Evolutionary conservation across 2,113 vertebrate species (phyloP), one percentile per base, ranked within the genome.

Genomic region (Myotis yumanensis): DNA sequence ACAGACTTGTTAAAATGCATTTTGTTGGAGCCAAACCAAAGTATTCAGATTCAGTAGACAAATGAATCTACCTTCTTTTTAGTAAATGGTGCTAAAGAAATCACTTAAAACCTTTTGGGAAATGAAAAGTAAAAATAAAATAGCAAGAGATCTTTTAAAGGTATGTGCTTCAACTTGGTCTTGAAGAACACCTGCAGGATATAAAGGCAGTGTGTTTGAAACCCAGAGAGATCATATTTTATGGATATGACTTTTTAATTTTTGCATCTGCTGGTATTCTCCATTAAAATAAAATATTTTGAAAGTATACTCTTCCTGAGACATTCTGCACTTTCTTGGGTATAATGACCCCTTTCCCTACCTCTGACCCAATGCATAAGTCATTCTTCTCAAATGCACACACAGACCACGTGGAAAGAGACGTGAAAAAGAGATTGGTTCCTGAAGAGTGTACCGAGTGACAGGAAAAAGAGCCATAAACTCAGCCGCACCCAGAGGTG

Each of bases 81-180:
- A 96, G 95, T 68, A 43, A 97, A 86, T 72, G 51, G 28, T 95
- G 59, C 75, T 89, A 59, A 94, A 93, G 87, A 69, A 96, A 96
- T 97, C 86, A 94, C 93, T 94, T 77, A 77, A 96, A 97, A 54
- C 30, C 94, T 91, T 68, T n/a, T 72, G 72, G 59, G 93, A 95
- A 95, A 95, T 69, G 76, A 90, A 81, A 93, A 82, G n/a, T 59
- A 88, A 95, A 94, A 94, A 92, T 92, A 90, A 95, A 96, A 92
- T 90, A 52, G 23, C 86, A 76, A 82, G 89, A 94, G 80, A 85
- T 95, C 62, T 95, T 91, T 95, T 79, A 83, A 83, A 88, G 90
- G 79, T 85, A 82, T 77, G 59, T 73, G 18, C 46, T 96, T 97
- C 59, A 64, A 66, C 32, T 62, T 28, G 73, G 89, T 79, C 73